A percentile compares a stretch with the other conserved stretches of the same genome.
These are phyloP conservation scores for Platerodrilus igneus DNA, from an alignment of 2,888 invertebrate species.

Conservation along the genomic window DNA sequence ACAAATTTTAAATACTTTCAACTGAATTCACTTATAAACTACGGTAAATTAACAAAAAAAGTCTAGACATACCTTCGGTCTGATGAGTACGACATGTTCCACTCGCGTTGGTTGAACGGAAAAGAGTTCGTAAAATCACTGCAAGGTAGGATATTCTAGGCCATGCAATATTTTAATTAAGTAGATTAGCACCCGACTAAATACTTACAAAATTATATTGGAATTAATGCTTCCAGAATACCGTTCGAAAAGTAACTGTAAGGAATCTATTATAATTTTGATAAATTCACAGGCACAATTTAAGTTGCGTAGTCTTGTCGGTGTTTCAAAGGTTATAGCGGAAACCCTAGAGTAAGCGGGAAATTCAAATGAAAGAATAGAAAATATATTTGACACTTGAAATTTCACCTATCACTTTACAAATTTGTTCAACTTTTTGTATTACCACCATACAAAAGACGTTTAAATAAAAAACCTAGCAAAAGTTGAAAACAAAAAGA, in stretches of 20 bases:
- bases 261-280: too few relatives aligned
- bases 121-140: constrained; percentile 50
- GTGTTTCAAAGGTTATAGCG: constrained; percentile 1
- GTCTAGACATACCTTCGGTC: constrained; percentile 71
- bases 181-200: not conserved
- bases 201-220: constrained; percentile 1
- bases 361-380: constrained; percentile 21
- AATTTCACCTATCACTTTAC: constrained; percentile 22
- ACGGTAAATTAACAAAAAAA: constrained; percentile 40
- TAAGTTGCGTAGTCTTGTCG: constrained; percentile 16
- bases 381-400: constrained; percentile 32
- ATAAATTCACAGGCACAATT: too few relatives aligned
- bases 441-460: too few relatives aligned
- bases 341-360: constrained; percentile 11
- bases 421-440: too few relatives aligned
- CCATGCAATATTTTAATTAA: too few relatives aligned
- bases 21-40: constrained; percentile 28
- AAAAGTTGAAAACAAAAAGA: too few relatives aligned
- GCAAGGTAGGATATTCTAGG: constrained; percentile 40
- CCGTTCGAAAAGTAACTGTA: too few relatives aligned
- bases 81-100: constrained; percentile 77
- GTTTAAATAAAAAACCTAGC: too few relatives aligned
- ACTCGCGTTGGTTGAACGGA: constrained; percentile 72
- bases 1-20: not conserved
- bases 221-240: too few relatives aligned